These are phyloP conservation scores for Siniperca chuatsi DNA, from an alignment of 2,113 vertebrate genomes.

Conservation along the genomic window DNA sequence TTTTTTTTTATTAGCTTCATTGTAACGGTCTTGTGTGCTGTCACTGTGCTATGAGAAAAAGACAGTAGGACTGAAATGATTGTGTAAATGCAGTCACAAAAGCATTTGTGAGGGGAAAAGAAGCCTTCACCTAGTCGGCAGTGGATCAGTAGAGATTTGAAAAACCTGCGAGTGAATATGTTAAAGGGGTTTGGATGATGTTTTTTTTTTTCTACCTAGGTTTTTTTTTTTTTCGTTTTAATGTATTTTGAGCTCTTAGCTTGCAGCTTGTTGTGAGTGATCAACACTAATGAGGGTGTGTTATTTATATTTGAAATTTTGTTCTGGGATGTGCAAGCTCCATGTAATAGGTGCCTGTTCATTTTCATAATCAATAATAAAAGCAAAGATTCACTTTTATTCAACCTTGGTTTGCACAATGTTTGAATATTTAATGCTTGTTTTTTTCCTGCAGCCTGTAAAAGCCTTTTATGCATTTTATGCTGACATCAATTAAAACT, in stretches of 20 bases:
- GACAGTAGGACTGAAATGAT: constrained; percentile 37
- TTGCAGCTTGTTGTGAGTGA: constrained; percentile 80
- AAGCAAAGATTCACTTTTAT: constrained; percentile 82
- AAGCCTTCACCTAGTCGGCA: constrained; percentile 47
- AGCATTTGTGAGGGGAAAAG: constrained; percentile 45
- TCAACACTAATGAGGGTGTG: constrained; percentile 78
- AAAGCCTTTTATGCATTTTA: constrained; percentile 2
- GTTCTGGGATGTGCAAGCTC: constrained; percentile 84
- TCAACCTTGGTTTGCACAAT: constrained; percentile 48
- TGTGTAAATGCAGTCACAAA: constrained; percentile 61
- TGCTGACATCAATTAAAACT: background rate
- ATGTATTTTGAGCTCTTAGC: constrained; percentile 77
- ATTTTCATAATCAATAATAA: constrained; percentile 87
- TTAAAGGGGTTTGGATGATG: constrained; percentile 57
- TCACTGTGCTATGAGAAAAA: constrained; percentile 33
- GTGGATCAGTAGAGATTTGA: constrained; percentile 56
- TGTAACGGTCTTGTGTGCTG: constrained; percentile 50
- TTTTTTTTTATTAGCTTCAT: constrained; percentile 44
- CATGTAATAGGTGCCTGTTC: constrained; percentile 86
- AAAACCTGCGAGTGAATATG: constrained; percentile 49
- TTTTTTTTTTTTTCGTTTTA: constrained; percentile 46
- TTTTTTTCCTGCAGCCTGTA: background rate
- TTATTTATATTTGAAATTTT: constrained; percentile 80
- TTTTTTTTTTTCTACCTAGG: constrained; percentile 4
- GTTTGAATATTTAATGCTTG: background rate